Base-by-base conservation (phyloP, 2,113 vertebrate genomes). In the Syngnathoides biaculeatus region DNA sequence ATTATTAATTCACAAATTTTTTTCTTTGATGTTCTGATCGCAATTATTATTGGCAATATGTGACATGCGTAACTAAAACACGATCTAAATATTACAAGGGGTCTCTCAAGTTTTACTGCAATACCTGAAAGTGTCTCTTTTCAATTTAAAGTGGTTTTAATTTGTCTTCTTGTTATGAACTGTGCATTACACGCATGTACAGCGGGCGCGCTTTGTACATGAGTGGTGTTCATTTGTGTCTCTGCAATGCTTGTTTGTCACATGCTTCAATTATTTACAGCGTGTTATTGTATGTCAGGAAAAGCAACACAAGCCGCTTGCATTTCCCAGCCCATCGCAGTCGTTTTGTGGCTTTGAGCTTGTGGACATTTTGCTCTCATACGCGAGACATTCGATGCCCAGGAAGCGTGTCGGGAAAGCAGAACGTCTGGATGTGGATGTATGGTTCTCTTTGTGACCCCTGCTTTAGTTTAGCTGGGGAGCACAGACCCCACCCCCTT, bases 301-400 rank as follows among this genome's bases (percentile, higher is more conserved):
- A 13, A 52, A 52, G 22, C 20, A 52, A 22, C 48, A 52, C 11
- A 22, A n/a, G 10, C 8, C 8, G 6, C 45, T 47, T 47, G 14
- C 7, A 5, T 47, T 2, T n/a, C 20, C 20, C 48, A 2, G 20
- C 48, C 19, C 10, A 22, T 52, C 22, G 48, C 17, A 82, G 82
- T 84, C 80, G 91, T 92, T 92, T 91, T 89, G 91, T 82, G 89
- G 74, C 81, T 90, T 89, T 90, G 82, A 84, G 88, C 75, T 84
- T n/a, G n/a, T n/a, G n/a, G n/a, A n/a, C n/a, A n/a, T n/a, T 20
- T n/a, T 6, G 1, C 53, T 19, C 10, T 58, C 13, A 11, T 26
- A 27, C 38, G 26, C 26, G 15, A 59, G 15, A 17, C 22, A 40
- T 39, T 26, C 69, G 71, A 5, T 71, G 48, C 45, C 27, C n/a